Evolutionary conservation across 2,888 invertebrate genomes (phyloP).

Genomic region (Alentia gelatinosa): DNA sequence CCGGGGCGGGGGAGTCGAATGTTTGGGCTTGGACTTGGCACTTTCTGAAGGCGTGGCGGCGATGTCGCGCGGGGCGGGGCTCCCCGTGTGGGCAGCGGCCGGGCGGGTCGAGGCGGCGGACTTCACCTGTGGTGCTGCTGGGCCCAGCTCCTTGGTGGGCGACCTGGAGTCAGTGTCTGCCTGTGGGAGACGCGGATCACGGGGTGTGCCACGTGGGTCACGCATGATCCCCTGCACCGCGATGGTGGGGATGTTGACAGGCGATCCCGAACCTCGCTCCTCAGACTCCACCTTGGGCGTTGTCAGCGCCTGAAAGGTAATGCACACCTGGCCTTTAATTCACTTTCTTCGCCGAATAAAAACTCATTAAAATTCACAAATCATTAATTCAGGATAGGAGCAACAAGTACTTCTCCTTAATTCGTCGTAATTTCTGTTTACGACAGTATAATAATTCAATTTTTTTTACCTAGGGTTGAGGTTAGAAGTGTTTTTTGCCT

Average conservation of each 20-base stretch:
- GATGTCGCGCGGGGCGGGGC: background rate
- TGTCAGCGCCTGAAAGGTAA: background rate
- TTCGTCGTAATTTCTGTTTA: no score
- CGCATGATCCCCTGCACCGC: conserved; percentile 29
- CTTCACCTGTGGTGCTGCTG: background rate
- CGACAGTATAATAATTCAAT: no score
- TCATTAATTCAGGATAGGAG: no score
- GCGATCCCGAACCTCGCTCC: background rate
- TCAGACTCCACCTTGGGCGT: background rate
- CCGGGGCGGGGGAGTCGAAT: background rate
- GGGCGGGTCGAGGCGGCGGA: background rate
- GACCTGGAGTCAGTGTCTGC: background rate
- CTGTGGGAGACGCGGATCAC: conserved; percentile 62
- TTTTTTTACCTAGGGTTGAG: no score
- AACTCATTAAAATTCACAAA: no score
- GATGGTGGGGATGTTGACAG: background rate
- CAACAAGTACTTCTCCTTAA: no score
- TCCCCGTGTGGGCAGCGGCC: background rate
- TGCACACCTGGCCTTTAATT: no score
- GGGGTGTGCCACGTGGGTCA: background rate
- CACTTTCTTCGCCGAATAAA: no score
- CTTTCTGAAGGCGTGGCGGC: background rate
- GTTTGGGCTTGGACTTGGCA: background rate
- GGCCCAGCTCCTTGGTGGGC: background rate
- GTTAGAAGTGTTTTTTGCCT: no score